Evolutionary conservation across 2,797 vertebrate species (phyloP).

Genomic region (Tauraco hartlaubi): DNA sequence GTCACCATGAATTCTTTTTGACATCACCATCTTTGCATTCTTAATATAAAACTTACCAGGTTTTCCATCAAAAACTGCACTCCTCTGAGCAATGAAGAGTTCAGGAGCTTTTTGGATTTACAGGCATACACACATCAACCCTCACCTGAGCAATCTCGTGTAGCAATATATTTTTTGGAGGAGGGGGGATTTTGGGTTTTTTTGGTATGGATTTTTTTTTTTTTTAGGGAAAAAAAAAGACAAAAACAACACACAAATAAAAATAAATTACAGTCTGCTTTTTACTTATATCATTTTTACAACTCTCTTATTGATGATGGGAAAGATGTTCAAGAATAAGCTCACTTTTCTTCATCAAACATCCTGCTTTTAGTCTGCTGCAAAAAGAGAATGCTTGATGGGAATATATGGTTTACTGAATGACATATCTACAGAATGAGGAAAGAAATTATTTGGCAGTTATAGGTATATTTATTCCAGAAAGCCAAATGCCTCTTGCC

Average conservation of each 20-base stretch:
- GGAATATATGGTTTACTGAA: background rate
- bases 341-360: background rate
- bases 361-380: background rate
- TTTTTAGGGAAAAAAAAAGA: background rate
- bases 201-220: too few species aligned
- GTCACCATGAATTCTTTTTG: background rate
- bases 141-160: background rate
- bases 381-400: background rate
- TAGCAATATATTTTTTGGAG: fast-evolving
- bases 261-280: background rate
- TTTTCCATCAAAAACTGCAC: background rate
- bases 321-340: background rate
- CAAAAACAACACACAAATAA: background rate
- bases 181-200: too few species aligned
- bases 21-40: background rate
- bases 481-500: conserved; percentile 43
- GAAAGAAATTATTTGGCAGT: conserved; percentile 42
- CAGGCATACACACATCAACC: background rate
- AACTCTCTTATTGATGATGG: background rate
- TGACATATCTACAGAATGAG: background rate
- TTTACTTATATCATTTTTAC: background rate
- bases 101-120: background rate
- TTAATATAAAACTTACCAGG: background rate
- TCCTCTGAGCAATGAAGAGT: background rate
- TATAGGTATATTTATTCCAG: background rate